A percentile compares a stretch with the other conserved stretches of the same genome.
Evolutionary conservation across 2,113 vertebrate species (phyloP).

Genomic region (Gambusia holbrooki): DNA sequence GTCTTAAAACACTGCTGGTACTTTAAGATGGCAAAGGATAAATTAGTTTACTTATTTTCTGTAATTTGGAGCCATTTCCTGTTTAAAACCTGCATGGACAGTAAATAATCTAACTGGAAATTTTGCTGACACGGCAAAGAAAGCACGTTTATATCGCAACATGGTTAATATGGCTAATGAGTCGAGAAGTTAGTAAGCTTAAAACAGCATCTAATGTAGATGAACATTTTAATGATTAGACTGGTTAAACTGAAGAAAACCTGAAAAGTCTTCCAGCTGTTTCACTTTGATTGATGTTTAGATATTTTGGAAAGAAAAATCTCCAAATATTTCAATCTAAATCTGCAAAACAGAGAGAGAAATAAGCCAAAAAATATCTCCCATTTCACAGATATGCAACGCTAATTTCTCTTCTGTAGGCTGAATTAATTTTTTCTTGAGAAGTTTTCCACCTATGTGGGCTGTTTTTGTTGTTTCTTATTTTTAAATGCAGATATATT

Average conservation of each 20-base stretch:
- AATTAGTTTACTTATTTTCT: not conserved
- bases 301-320: too few relatives aligned
- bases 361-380: too few relatives aligned
- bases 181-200: not conserved
- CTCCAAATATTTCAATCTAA: too few relatives aligned
- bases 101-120: conserved; percentile 46
- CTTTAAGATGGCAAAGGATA: not conserved
- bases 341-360: too few relatives aligned
- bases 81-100: conserved; percentile 14
- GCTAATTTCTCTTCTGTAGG: not conserved
- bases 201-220: not conserved
- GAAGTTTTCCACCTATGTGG: too few relatives aligned
- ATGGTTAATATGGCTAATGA: conserved; percentile 15
- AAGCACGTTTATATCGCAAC: not conserved
- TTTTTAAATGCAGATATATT: not conserved
- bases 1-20: not conserved
- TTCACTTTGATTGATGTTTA: too few relatives aligned
- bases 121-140: conserved; percentile 1
- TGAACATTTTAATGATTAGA: not conserved
- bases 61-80: not conserved
- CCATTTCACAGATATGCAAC: too few relatives aligned
- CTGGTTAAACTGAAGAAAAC: too few relatives aligned
- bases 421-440: too few relatives aligned
- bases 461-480: too few relatives aligned
- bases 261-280: too few relatives aligned